Conservation (phyloP, 2,113 vertebrate species). For the Scopus umbretta region DNA sequence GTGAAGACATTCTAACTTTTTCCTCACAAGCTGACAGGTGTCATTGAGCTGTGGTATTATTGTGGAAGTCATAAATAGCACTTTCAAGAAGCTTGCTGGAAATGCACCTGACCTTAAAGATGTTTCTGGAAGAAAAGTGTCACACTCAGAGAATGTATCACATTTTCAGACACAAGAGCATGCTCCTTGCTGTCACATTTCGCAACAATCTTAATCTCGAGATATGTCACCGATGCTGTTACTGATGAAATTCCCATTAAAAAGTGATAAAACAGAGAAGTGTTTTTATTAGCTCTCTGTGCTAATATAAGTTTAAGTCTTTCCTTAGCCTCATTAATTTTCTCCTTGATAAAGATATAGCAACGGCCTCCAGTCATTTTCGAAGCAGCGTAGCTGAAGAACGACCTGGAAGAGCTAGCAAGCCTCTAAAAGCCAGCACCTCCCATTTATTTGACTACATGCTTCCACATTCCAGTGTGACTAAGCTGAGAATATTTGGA, state of each 20-base stretch:
- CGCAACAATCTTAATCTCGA: background rate
- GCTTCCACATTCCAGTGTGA: background rate
- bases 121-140: background rate
- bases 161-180: background rate
- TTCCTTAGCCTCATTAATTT: background rate
- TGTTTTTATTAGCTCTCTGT: background rate
- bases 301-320: background rate
- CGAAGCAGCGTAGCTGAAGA: background rate
- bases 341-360: background rate
- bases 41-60: background rate
- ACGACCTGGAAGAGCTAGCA: background rate
- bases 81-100: background rate
- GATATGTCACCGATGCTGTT: background rate
- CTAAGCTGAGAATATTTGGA: background rate
- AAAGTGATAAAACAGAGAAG: background rate
- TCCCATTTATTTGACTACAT: background rate
- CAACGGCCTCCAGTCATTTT: background rate
- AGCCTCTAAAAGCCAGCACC: background rate
- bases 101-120: background rate
- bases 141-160: background rate
- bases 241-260: background rate
- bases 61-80: background rate
- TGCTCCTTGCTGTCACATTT: background rate
- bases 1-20: background rate
- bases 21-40: background rate